Evolutionary conservation across 2,113 vertebrate genomes (phyloP).

Genomic region (Hippoglossus stenolepis): DNA sequence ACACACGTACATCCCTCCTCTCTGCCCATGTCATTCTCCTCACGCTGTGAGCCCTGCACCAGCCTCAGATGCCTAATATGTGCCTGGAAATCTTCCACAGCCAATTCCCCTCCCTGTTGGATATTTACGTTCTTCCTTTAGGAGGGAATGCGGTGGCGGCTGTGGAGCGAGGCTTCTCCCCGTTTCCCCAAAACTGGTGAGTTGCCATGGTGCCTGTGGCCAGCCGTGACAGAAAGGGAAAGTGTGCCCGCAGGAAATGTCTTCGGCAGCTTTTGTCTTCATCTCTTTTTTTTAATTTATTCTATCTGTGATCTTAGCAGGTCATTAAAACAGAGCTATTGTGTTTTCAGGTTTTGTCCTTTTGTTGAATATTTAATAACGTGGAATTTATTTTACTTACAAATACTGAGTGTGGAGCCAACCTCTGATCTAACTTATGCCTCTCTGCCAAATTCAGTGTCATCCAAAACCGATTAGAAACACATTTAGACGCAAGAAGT

Average conservation of each 20-base stretch:
- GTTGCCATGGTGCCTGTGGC: slow-evolving; percentile 47
- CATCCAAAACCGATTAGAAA: slow-evolving; percentile 27
- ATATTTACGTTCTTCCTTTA: slow-evolving; percentile 33
- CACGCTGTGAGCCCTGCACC: slow-evolving; percentile 13
- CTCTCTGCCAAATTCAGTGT: neutral
- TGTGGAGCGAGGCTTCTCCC: neutral
- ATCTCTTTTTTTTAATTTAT: neutral
- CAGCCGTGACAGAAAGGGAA: slow-evolving; percentile 32
- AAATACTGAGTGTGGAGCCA: neutral
- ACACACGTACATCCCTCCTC: slow-evolving; percentile 6
- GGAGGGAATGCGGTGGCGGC: slow-evolving; percentile 12
- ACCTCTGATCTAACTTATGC: neutral
- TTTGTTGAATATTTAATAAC: neutral
- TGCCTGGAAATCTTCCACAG: slow-evolving; percentile 36
- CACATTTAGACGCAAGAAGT: slow-evolving; percentile 11
- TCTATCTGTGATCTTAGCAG: neutral
- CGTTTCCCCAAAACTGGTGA: slow-evolving; percentile 22
- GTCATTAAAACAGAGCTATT: neutral
- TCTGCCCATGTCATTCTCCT: slow-evolving; percentile 29
- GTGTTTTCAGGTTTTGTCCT: neutral
- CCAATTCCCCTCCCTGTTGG: slow-evolving; percentile 57
- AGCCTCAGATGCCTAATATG: slow-evolving; percentile 1
- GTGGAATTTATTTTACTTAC: neutral
- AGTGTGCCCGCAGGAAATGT: slow-evolving; percentile 44
- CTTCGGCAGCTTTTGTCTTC: slow-evolving; percentile 12